Conservation (phyloP, 2,888 invertebrate genomes). For the Athalia rosae region DNA sequence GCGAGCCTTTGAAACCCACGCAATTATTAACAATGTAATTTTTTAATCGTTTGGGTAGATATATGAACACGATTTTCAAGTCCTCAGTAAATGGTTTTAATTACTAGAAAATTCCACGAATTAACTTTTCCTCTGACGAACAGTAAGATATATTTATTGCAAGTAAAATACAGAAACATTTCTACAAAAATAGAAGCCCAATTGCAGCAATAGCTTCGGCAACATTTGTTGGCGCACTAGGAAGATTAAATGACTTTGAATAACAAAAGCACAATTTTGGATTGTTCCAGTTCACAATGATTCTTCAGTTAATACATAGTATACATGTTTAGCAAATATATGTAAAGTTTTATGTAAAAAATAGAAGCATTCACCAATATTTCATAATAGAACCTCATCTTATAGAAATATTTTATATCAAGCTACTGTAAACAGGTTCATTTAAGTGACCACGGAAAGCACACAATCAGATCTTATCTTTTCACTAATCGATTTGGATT, state of each 20-base stretch:
- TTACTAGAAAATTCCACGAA: slow-evolving; percentile 9
- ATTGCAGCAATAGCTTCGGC: neutral
- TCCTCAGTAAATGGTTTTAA: neutral
- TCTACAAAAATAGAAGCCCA: slow-evolving; percentile 10
- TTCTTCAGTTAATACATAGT: neutral
- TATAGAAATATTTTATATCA: neutral
- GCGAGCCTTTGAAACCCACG: too few relatives aligned
- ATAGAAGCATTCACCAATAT: neutral
- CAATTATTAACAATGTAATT: too few relatives aligned
- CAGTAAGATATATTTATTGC: slow-evolving; percentile 8
- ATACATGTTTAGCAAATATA: slow-evolving; percentile 11
- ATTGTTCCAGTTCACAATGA: neutral
- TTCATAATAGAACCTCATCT: neutral
- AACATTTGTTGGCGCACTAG: slow-evolving; percentile 3
- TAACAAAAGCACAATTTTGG: neutral
- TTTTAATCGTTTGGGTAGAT: too few relatives aligned
- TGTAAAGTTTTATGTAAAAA: slow-evolving; percentile 16
- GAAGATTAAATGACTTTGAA: slow-evolving; percentile 1
- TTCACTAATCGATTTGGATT: neutral
- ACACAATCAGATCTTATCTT: slow-evolving; percentile 1
- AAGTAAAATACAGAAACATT: neutral
- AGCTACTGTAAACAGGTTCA: too few relatives aligned
- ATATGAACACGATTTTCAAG: too few relatives aligned
- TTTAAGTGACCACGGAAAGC: neutral
- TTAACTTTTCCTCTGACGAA: neutral